Conservation (phyloP, 2,888 invertebrate genomes). For the Patella caerulea region DNA sequence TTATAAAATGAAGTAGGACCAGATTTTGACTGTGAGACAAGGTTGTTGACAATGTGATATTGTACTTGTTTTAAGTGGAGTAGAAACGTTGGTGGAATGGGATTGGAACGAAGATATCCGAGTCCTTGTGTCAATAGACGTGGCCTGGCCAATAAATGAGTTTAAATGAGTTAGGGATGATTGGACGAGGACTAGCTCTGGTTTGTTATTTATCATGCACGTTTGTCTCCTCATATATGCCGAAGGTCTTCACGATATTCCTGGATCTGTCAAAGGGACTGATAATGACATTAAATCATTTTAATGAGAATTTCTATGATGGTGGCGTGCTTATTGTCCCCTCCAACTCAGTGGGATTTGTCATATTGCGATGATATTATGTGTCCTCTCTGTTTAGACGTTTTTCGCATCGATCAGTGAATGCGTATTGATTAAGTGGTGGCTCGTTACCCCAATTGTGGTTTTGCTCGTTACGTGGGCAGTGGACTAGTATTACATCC, state of each 20-base stretch:
- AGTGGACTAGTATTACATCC: no score
- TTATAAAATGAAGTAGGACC: no score
- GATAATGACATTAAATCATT: conserved; percentile 34
- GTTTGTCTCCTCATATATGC: conserved; percentile 26
- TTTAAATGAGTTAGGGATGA: conserved; percentile 27
- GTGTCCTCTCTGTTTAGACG: conserved; percentile 33
- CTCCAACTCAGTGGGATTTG: conserved; percentile 39
- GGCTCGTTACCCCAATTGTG: conserved; percentile 33
- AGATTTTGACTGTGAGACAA: no score
- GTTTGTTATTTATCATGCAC: conserved; percentile 31
- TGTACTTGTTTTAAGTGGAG: no score
- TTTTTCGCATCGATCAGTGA: conserved; percentile 27
- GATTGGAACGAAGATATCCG: no score
- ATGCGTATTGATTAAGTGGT: conserved; percentile 21
- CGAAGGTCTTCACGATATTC: conserved; percentile 18
- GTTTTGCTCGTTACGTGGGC: conserved; percentile 7
- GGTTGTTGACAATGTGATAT: no score
- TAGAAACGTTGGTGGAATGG: no score
- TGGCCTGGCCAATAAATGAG: conserved; percentile 28
- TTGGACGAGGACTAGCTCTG: conserved; percentile 20
- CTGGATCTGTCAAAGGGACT: conserved; percentile 28
- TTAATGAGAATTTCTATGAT: conserved; percentile 27
- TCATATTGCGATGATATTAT: conserved; percentile 40
- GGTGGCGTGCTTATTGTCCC: conserved; percentile 32
- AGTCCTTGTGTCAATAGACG: conserved; percentile 31